These are phyloP conservation scores for Galaxea fascicularis DNA, from an alignment of 92 coral and sea anemone species.

Conservation along the genomic window DNA sequence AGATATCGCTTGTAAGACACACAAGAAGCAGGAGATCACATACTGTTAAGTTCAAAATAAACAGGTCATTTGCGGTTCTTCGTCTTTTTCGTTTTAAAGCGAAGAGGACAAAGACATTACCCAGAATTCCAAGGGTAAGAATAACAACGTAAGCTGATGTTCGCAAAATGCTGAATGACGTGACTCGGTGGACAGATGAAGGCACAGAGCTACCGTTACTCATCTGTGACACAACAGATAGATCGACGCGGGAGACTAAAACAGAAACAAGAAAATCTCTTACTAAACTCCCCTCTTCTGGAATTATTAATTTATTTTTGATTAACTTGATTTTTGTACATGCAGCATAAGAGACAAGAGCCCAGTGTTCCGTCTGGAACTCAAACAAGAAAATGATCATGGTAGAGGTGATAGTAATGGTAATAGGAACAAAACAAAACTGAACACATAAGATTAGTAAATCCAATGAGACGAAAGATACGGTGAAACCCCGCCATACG, in stretches of 20 bases:
- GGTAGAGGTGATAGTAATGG: no score
- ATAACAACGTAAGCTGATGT: not conserved
- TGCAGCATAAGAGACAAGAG: no score
- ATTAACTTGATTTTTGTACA: no score
- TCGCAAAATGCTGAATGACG: conserved; percentile 1
- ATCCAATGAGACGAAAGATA: no score
- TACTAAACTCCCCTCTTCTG: no score
- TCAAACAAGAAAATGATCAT: no score
- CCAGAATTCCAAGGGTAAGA: conserved; percentile 54
- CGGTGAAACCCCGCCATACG: no score
- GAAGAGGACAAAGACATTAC: conserved; percentile 59
- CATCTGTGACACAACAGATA: not conserved
- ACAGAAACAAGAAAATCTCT: no score
- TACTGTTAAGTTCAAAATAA: conserved; percentile 63
- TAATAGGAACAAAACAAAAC: no score
- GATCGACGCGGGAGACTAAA: not conserved
- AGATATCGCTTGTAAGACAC: conserved; percentile 40
- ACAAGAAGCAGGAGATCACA: conserved; percentile 58
- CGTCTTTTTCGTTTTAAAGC: conserved; percentile 63
- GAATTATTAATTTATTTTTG: no score
- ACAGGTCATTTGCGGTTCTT: conserved; percentile 62
- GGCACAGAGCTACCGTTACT: not conserved
- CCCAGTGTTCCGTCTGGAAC: no score
- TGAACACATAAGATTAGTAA: no score
- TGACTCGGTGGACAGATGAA: not conserved